phyloP scores from a whole-genome alignment of 2,888 invertebrate genomes.

The Lithophane ornitopus region DNA sequence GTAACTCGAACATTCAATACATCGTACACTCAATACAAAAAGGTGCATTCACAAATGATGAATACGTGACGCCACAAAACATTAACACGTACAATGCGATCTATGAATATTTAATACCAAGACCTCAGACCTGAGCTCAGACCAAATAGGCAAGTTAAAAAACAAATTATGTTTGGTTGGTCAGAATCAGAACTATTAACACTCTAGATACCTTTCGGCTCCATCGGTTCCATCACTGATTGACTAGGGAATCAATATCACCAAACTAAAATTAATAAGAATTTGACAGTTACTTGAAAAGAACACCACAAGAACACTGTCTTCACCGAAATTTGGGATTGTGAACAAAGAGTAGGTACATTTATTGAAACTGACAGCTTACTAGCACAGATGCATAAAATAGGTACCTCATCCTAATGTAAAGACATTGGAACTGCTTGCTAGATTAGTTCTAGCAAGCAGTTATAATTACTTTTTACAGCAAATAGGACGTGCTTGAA shows the following conservation, averaged over 20 bases:
- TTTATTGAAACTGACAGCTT: constrained; percentile 17
- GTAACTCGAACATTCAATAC: no score
- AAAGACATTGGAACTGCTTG: neutral
- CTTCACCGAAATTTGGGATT: neutral
- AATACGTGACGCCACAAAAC: neutral
- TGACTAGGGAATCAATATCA: neutral
- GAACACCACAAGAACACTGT: neutral
- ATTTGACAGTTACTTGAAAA: neutral
- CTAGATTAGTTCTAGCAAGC: neutral
- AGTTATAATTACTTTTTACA: constrained; percentile 10
- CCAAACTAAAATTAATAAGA: neutral
- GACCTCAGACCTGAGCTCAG: no score
- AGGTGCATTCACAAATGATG: no score
- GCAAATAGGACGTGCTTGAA: constrained; percentile 23
- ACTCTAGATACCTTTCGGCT: constrained; percentile 18
- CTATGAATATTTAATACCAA: no score
- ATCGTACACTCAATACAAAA: no score
- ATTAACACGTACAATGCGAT: neutral
- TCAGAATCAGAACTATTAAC: no score
- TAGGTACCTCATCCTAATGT: neutral
- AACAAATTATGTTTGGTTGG: neutral
- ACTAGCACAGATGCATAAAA: constrained; percentile 4
- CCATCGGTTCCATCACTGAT: constrained; percentile 22
- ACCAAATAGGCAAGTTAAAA: neutral
- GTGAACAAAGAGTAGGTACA: no score